Percentiles rank a stretch among this genome's conserved stretches.
Evolutionary conservation across 2,888 invertebrate genomes (phyloP).

Genomic region (Autographa pulchrina): DNA sequence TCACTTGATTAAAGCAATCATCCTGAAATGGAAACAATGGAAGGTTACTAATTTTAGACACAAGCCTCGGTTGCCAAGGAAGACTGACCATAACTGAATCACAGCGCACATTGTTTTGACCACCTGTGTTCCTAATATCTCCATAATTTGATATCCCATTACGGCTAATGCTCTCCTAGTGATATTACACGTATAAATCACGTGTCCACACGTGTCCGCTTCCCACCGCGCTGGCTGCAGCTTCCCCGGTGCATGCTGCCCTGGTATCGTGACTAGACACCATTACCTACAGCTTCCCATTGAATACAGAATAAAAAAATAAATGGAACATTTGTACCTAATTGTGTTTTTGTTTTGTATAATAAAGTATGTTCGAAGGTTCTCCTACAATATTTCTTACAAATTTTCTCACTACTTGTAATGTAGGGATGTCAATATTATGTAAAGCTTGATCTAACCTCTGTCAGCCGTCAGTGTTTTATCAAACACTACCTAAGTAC

Average conservation of each 20-base stretch:
- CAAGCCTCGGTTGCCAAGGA: too few relatives aligned
- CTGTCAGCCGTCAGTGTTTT: too few relatives aligned
- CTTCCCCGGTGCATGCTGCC: conserved; percentile 18
- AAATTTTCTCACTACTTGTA: too few relatives aligned
- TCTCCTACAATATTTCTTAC: not conserved
- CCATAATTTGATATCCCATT: conserved; percentile 36
- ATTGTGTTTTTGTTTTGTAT: conserved; percentile 21
- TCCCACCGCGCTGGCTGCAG: conserved; percentile 46
- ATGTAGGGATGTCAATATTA: too few relatives aligned
- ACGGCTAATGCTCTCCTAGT: conserved; percentile 36
- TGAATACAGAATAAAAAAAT: conserved; percentile 22
- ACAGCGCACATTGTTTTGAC: not conserved
- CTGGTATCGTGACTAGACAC: conserved; percentile 55
- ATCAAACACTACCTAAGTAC: too few relatives aligned
- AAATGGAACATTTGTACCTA: conserved; percentile 14
- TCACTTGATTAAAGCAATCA: not conserved
- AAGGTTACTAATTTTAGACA: too few relatives aligned
- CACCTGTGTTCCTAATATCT: not conserved
- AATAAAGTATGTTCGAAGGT: not conserved
- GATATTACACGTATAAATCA: conserved; percentile 47
- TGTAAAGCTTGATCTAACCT: too few relatives aligned
- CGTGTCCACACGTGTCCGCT: conserved; percentile 43
- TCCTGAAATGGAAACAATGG: not conserved
- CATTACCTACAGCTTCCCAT: conserved; percentile 56
- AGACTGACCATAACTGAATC: not conserved